Evolutionary conservation across 1,140 invertebrate genomes (phyloP).

Genomic region (Globodera rostochiensis): DNA sequence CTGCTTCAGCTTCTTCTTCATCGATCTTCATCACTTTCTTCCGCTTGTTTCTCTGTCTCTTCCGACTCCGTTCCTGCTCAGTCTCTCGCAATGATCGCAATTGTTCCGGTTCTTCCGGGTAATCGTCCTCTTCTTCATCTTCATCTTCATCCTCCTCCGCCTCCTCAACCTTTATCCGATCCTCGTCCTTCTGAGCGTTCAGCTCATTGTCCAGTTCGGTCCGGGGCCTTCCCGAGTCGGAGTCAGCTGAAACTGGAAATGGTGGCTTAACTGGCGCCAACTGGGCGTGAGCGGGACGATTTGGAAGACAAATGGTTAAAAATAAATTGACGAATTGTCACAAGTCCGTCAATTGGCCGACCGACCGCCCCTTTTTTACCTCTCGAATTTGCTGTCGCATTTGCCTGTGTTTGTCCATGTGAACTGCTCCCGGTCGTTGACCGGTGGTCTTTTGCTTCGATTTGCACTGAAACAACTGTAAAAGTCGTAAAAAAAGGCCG

Average conservation of each 20-base stretch:
- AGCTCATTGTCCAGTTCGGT: constrained; percentile 20
- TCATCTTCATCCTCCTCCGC: constrained; percentile 23
- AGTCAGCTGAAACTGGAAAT: constrained; percentile 22
- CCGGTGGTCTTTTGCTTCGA: no score
- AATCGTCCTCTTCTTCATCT: constrained; percentile 35
- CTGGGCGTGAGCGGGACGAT: no score
- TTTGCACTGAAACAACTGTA: no score
- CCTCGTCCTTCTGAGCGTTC: constrained; percentile 8
- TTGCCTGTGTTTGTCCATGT: neutral
- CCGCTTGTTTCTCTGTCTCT: neutral
- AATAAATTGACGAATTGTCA: no score
- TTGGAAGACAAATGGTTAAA: no score
- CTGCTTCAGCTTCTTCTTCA: constrained; percentile 12
- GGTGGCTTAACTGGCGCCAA: neutral
- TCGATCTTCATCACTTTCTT: constrained; percentile 4
- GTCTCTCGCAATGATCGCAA: constrained; percentile 17
- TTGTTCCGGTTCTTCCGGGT: constrained; percentile 44
- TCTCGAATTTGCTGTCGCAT: neutral
- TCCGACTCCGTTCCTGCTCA: constrained; percentile 3
- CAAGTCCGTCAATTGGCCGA: neutral
- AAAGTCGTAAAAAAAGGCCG: no score
- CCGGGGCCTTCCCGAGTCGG: constrained; percentile 36
- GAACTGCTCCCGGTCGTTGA: neutral
- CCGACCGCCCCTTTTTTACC: neutral
- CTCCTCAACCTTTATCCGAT: neutral